phyloP scores from a whole-genome alignment of 2,888 invertebrate species.

The Syrista parreyssii region DNA sequence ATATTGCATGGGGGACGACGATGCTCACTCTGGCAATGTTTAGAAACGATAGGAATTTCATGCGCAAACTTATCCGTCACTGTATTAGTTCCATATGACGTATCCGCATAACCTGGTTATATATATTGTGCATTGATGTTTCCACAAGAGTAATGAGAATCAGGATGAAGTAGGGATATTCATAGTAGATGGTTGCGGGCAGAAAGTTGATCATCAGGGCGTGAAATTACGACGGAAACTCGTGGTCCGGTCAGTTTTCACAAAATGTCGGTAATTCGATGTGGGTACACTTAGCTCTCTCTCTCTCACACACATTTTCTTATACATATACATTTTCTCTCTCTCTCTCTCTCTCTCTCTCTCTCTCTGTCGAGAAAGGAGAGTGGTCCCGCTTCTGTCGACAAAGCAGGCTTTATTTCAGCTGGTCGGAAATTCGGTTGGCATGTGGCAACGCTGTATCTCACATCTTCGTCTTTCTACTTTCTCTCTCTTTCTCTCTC shows the following conservation, averaged over 20 bases:
- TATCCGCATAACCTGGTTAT: not conserved
- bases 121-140: not conserved
- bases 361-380: not conserved
- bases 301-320: not conserved
- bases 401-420: constrained; percentile 1
- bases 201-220: not conserved
- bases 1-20: not conserved
- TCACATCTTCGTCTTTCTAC: constrained; percentile 19
- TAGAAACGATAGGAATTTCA: not conserved
- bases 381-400: not conserved
- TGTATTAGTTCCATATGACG: not conserved
- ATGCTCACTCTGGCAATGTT: not conserved
- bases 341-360: constrained; percentile 5
- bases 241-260: constrained; percentile 9
- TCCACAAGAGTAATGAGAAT: not conserved
- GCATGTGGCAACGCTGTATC: constrained; percentile 47
- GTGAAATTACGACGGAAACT: not conserved
- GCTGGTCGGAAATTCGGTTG: constrained; percentile 49
- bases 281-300: constrained; percentile 1
- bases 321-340: not conserved
- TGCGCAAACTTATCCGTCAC: not conserved
- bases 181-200: not conserved
- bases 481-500: constrained; percentile 18
- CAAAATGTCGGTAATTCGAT: not conserved
- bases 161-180: not conserved